Evolutionary conservation across 2,113 vertebrate genomes (phyloP).

Genomic region (Colaptes auratus): DNA sequence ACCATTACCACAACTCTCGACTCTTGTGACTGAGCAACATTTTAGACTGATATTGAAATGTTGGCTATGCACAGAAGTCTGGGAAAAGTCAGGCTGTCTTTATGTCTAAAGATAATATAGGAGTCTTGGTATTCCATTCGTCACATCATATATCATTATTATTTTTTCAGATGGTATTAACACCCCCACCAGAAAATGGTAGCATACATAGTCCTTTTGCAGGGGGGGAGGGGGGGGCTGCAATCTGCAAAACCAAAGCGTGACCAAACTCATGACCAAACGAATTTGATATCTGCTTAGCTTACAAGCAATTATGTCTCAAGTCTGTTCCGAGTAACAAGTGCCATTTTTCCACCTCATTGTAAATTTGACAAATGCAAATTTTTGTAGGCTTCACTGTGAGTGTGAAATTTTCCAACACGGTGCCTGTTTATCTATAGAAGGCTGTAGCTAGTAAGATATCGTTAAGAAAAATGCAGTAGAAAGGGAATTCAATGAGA

Average conservation of each 20-base stretch:
- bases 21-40: neutral
- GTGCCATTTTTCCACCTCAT: constrained; percentile 45
- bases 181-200: neutral
- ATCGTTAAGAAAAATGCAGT: constrained; percentile 5
- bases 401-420: constrained; percentile 41
- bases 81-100: neutral
- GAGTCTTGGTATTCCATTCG: neutral
- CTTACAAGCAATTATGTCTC: constrained; percentile 21
- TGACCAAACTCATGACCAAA: neutral
- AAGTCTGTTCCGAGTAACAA: constrained; percentile 6
- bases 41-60: neutral
- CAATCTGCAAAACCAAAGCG: neutral
- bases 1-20: neutral
- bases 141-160: neutral
- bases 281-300: neutral
- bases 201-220: neutral
- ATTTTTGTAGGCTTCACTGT: constrained; percentile 37
- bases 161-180: neutral
- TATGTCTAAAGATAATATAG: neutral
- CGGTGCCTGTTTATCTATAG: constrained; percentile 15
- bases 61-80: neutral
- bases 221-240: neutral
- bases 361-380: constrained; percentile 48
- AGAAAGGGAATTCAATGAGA: constrained; percentile 19
- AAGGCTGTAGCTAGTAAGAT: constrained; percentile 38